phyloP scores from a whole-genome alignment of 2,888 invertebrate genomes.

The Lithophane ornitopus region DNA sequence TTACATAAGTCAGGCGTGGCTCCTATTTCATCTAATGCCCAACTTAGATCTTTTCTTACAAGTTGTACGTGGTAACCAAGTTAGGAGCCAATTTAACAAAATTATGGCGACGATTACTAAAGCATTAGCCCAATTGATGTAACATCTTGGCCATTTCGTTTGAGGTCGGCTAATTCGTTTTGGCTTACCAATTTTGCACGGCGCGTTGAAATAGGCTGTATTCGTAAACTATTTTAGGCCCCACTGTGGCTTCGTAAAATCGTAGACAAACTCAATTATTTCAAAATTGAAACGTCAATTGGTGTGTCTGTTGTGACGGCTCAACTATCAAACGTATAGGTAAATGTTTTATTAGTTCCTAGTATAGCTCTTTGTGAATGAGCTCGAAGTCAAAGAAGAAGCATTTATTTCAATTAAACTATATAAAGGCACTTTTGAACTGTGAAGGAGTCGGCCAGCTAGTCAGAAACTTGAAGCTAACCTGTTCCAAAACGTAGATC shows the following conservation, averaged over 20 bases:
- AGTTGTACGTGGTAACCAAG: neutral
- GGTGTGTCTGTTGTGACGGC: neutral
- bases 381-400: neutral
- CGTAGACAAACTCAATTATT: conserved; percentile 2
- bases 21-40: conserved; percentile 21
- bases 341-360: neutral
- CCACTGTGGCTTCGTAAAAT: neutral
- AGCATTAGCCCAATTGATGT: neutral
- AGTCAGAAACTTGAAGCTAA: too few relatives aligned
- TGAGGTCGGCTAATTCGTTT: conserved; percentile 15
- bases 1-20: neutral
- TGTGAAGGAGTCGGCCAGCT: too few relatives aligned
- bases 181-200: neutral
- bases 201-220: neutral
- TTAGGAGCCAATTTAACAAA: conserved; percentile 14
- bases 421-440: too few relatives aligned
- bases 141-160: conserved; percentile 7
- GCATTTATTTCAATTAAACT: too few relatives aligned
- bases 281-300: neutral
- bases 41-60: neutral
- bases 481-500: too few relatives aligned
- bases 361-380: neutral
- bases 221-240: neutral
- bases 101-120: conserved; percentile 7
- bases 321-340: neutral